Conservation (phyloP, 2,888 invertebrate genomes). For the Tyria jacobaeae region DNA sequence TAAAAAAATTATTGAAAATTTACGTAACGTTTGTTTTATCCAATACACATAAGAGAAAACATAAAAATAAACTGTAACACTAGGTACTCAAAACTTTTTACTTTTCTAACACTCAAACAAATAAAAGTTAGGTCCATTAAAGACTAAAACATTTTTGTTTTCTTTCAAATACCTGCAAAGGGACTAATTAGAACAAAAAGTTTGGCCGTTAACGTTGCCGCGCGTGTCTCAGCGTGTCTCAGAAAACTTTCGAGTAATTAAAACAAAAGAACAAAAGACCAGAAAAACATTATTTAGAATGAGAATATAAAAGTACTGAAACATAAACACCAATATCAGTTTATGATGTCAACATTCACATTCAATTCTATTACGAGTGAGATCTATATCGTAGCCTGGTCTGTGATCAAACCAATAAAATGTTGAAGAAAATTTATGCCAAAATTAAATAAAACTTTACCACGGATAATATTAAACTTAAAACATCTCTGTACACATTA, state of each 20-base stretch:
- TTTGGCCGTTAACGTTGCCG: background rate
- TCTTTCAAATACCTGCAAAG: constrained; percentile 8
- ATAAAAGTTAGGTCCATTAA: constrained; percentile 13
- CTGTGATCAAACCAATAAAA: constrained; percentile 28
- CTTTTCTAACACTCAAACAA: constrained; percentile 2
- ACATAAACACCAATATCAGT: too few relatives aligned
- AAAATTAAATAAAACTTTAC: constrained; percentile 28
- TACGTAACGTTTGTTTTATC: too few relatives aligned
- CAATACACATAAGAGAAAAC: background rate
- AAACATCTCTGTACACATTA: background rate
- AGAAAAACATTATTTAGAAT: background rate
- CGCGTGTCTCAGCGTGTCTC: background rate
- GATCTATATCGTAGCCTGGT: constrained; percentile 18
- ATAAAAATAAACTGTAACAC: background rate
- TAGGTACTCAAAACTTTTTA: background rate
- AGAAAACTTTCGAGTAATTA: background rate
- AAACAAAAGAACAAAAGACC: background rate
- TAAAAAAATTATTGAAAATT: too few relatives aligned
- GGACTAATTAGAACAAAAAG: constrained; percentile 10
- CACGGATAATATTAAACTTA: constrained; percentile 21
- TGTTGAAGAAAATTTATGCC: constrained; percentile 28
- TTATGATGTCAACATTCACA: too few relatives aligned
- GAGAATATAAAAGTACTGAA: background rate
- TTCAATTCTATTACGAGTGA: too few relatives aligned
- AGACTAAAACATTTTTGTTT: constrained; percentile 1